phyloP scores from a whole-genome alignment of 2,113 vertebrate genomes.

The Vidua macroura region DNA sequence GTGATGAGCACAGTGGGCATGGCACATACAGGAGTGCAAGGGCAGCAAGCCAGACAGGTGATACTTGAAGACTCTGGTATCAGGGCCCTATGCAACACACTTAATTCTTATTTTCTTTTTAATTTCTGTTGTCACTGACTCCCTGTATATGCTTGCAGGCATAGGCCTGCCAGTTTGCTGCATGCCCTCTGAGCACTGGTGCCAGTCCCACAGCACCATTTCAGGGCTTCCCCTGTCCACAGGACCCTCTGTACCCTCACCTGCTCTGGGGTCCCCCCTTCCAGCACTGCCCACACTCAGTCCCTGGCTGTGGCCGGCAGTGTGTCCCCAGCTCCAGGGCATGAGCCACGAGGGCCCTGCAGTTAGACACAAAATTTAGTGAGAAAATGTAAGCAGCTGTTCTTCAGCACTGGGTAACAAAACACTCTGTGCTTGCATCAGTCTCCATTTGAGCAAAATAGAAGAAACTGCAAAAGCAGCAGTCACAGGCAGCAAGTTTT shows the following conservation, averaged over 20 bases:
- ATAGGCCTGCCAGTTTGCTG: not conserved
- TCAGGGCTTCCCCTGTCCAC: not conserved
- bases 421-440: not conserved
- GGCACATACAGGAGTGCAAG: not conserved
- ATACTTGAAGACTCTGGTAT: not conserved
- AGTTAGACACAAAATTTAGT: not conserved
- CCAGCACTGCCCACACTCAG: not conserved
- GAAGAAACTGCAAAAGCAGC: not conserved
- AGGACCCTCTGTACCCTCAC: not conserved
- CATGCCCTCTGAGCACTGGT: too few species aligned
- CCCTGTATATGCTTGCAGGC: not conserved
- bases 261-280: not conserved
- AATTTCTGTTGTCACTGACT: not conserved
- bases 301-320: not conserved
- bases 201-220: not conserved
- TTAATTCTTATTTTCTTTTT: not conserved
- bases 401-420: not conserved
- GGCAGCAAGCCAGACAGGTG: not conserved
- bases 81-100: not conserved
- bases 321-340: not conserved
- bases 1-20: fast-evolving
- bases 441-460: not conserved
- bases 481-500: not conserved
- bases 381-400: not conserved
- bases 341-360: not conserved